Percentiles rank a stretch among this genome's conserved stretches.
Conservation (phyloP, 2,888 invertebrate genomes). For the Blastobasis lacticolella region DNA sequence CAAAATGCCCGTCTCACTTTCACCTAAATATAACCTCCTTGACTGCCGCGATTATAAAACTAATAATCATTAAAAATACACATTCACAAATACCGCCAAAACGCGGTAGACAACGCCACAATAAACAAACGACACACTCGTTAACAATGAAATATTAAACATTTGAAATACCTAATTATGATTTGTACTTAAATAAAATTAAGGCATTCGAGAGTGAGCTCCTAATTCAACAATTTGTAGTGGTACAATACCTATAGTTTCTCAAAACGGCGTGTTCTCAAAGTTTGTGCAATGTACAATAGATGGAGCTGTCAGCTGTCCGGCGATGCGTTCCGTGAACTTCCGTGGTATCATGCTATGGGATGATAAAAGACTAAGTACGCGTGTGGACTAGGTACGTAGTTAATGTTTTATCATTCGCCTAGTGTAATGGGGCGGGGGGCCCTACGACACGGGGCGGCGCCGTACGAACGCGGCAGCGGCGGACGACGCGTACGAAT, state of each 20-base stretch:
- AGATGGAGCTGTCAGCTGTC: too few relatives aligned
- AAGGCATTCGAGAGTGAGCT: slow-evolving; percentile 42
- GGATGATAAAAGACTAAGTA: too few relatives aligned
- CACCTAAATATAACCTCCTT: slow-evolving; percentile 12
- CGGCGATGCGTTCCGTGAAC: too few relatives aligned
- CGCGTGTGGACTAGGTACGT: too few relatives aligned
- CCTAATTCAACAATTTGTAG: background rate
- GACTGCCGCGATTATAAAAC: slow-evolving; percentile 6
- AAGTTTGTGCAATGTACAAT: too few relatives aligned
- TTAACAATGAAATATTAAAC: slow-evolving; percentile 10
- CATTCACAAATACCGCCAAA: slow-evolving; percentile 22
- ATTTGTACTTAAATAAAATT: slow-evolving; percentile 52
- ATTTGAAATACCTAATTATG: slow-evolving; percentile 25
- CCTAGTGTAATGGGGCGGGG: background rate
- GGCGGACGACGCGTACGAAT: slow-evolving; percentile 59
- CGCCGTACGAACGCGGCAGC: slow-evolving; percentile 64
- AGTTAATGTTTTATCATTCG: too few relatives aligned
- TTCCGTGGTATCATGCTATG: too few relatives aligned
- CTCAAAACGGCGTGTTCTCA: too few relatives aligned
- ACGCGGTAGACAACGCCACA: slow-evolving; percentile 20
- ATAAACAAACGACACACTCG: slow-evolving; percentile 13
- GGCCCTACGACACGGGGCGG: slow-evolving; percentile 42
- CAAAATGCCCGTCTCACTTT: slow-evolving; percentile 41
- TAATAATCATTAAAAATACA: slow-evolving; percentile 9
- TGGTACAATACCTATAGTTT: too few relatives aligned